Percentiles rank a stretch among this genome's conserved stretches.
phyloP scores from a whole-genome alignment of 2,797 vertebrate genomes.

The Okamejei kenojei region DNA sequence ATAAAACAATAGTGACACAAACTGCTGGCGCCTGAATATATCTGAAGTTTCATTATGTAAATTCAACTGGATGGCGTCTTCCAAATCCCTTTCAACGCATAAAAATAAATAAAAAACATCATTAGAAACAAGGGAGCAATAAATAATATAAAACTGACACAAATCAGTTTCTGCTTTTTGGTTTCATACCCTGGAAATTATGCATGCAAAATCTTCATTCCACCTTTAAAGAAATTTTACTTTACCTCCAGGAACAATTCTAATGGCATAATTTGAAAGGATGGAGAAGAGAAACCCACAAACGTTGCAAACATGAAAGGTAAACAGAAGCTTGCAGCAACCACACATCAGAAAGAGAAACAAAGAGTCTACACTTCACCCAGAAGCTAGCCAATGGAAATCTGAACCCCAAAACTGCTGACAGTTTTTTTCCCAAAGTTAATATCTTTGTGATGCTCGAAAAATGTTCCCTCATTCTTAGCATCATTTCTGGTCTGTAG shows the following conservation, averaged over 20 bases:
- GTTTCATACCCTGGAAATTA: not conserved
- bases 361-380: not conserved
- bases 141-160: slow-evolving; percentile 22
- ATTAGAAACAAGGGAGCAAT: slow-evolving; percentile 25
- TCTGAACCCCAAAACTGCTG: not conserved
- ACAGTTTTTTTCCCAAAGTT: no score
- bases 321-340: not conserved
- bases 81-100: slow-evolving; percentile 28
- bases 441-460: not conserved
- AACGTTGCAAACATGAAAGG: not conserved
- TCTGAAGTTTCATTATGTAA: slow-evolving; percentile 35
- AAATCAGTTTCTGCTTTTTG: slow-evolving; percentile 4
- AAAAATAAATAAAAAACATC: slow-evolving; percentile 36
- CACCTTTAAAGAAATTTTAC: slow-evolving; percentile 1
- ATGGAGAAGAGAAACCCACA: not conserved
- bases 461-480: not conserved
- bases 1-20: slow-evolving; percentile 30
- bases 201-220: slow-evolving; percentile 5
- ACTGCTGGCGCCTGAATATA: slow-evolving; percentile 10
- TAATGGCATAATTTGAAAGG: not conserved
- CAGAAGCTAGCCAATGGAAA: not conserved
- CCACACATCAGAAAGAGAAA: not conserved
- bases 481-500: no score
- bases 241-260: slow-evolving; percentile 12
- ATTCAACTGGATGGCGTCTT: slow-evolving; percentile 33